Base-by-base conservation (phyloP, 2,113 vertebrate genomes). In the Illadopsis cleaveri region DNA sequence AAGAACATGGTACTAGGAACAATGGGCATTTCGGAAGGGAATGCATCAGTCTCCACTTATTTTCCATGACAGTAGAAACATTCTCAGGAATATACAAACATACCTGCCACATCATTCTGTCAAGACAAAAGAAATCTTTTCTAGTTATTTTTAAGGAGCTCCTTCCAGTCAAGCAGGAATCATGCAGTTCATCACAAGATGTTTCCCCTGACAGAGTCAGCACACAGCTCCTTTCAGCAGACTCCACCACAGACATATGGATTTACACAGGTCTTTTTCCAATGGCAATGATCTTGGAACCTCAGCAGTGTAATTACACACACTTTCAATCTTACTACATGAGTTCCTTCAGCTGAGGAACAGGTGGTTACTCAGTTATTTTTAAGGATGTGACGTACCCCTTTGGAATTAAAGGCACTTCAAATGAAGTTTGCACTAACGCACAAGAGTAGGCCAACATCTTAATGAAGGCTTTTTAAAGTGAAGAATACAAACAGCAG, bases 231-330 rank as follows among this genome's bases (percentile, higher is more conserved):
- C 40, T 77, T 83, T 35, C 71, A 80, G 82, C 16, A 69, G 15
- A 27, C 16, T 54, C 35, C 22, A 73, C 11, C 23, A 65, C n/a
- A 71, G 51, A 54, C 1, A 0, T 17, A 3, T 3, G 44, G 44
- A 53, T 81, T 50, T 66, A 24, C 30, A 62, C 19, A 47, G 18
- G 16, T 33, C 14, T 68, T n/a, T 68, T 82, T 65, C 42, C 45
- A 78, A 15, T 12, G 8, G 23, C 25, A 33, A 12, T 9, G 38
- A 42, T 45, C 30, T 47, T 0, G 0, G 20, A 70, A 69, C n/a
- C 28, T 84, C 40, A 57, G 35, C 11, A 68, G 47, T 15, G n/a
- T 50, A 73, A 19, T 47, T 15, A n/a, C 23, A 33, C 6, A 54
- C 5, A 14, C 17, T 69, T 72, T 30, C 50, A 90, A 19, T 76